Conservation (phyloP, 2,888 invertebrate genomes). For the Odontocerum albicorne region DNA sequence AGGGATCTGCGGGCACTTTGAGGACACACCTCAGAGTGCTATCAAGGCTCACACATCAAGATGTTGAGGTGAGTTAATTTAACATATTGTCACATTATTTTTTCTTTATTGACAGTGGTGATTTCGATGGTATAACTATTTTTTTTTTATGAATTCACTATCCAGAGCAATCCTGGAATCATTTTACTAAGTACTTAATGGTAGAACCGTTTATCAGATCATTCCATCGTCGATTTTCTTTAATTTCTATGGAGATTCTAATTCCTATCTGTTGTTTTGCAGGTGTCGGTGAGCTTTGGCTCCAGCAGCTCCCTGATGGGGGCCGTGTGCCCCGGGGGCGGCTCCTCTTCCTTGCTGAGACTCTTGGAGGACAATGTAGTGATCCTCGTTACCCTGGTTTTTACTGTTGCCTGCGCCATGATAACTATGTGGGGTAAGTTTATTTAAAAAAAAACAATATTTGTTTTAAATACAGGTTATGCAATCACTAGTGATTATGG, state of each 20-base stretch:
- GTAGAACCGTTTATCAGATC: too few relatives aligned
- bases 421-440: slow-evolving; percentile 17
- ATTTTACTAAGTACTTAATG: too few relatives aligned
- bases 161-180: too few relatives aligned
- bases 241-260: too few relatives aligned
- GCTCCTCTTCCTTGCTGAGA: slow-evolving; percentile 20
- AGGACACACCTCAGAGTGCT: slow-evolving; percentile 11
- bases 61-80: slow-evolving; percentile 26
- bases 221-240: too few relatives aligned
- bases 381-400: slow-evolving; percentile 14
- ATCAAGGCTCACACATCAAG: slow-evolving; percentile 29
- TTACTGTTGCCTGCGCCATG: neutral
- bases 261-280: too few relatives aligned
- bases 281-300: slow-evolving; percentile 15
- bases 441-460: too few relatives aligned
- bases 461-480: too few relatives aligned
- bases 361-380: slow-evolving; percentile 21
- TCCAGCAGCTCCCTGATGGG: neutral
- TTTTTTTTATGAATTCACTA: too few relatives aligned
- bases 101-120: too few relatives aligned
- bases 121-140: too few relatives aligned
- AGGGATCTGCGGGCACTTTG: slow-evolving; percentile 6
- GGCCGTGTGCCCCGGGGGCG: slow-evolving; percentile 23
- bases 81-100: slow-evolving; percentile 3
- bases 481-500: too few relatives aligned